These are phyloP conservation scores for Rhincodon typus DNA, from an alignment of 2,797 vertebrate species.

Conservation along the genomic window DNA sequence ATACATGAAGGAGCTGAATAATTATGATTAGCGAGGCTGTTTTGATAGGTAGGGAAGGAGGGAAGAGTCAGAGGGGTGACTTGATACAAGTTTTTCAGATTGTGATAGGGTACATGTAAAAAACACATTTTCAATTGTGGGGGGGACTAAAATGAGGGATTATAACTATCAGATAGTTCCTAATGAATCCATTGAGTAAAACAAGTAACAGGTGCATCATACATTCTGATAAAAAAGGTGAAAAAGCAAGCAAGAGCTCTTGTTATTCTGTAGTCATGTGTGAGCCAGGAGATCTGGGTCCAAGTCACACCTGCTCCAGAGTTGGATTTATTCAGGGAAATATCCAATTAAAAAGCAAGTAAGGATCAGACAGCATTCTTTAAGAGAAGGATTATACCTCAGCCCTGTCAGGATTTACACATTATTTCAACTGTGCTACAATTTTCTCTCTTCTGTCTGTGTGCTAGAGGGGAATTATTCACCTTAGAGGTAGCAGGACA, in stretches of 20 bases:
- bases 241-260: neutral
- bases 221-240: slow-evolving; percentile 41
- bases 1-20: too few species aligned
- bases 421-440: neutral
- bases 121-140: neutral
- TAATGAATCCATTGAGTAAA: neutral
- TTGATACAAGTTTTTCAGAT: neutral
- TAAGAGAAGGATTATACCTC: neutral
- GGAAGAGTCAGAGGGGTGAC: neutral
- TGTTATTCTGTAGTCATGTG: too few species aligned
- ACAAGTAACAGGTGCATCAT: slow-evolving; percentile 39
- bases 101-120: neutral
- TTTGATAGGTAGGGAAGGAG: neutral
- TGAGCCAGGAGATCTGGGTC: too few species aligned
- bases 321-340: too few species aligned
- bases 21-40: neutral
- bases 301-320: too few species aligned
- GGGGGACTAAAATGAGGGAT: neutral
- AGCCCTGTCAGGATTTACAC: slow-evolving; percentile 34
- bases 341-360: neutral
- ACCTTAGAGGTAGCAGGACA: neutral
- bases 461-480: neutral
- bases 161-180: slow-evolving; percentile 19
- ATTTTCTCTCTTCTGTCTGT: neutral
- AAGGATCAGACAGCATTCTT: neutral